Evolutionary conservation across 2,113 vertebrate genomes (phyloP).

Genomic region (Urocynchramus pylzowi): DNA sequence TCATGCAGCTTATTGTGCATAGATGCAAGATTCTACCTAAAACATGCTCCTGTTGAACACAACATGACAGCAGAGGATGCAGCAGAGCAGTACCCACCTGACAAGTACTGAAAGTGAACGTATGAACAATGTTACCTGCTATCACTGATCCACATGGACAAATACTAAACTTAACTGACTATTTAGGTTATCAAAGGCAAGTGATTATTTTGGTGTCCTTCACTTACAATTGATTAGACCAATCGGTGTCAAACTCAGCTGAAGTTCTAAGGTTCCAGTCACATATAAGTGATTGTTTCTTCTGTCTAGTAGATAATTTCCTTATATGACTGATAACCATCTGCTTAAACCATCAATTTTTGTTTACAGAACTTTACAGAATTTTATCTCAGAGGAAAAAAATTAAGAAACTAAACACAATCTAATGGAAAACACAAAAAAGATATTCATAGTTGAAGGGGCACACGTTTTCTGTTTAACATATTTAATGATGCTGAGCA

Average conservation of each 20-base stretch:
- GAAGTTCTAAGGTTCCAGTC: neutral
- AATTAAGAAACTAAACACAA: neutral
- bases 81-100: neutral
- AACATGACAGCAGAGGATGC: neutral
- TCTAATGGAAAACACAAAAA: neutral
- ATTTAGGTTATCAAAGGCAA: neutral
- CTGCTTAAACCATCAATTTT: neutral
- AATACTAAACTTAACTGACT: neutral
- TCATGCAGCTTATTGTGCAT: neutral
- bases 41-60: neutral
- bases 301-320: neutral
- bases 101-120: neutral
- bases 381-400: neutral
- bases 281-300: neutral
- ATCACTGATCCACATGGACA: neutral
- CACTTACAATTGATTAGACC: neutral
- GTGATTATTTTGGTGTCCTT: neutral
- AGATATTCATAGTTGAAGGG: neutral
- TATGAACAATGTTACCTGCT: neutral
- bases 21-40: neutral
- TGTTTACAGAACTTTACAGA: neutral
- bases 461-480: neutral
- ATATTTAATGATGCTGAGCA: slow-evolving; percentile 56
- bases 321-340: neutral
- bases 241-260: neutral